phyloP scores from a whole-genome alignment of 2,888 invertebrate species.

The Tetragonula carbonaria region DNA sequence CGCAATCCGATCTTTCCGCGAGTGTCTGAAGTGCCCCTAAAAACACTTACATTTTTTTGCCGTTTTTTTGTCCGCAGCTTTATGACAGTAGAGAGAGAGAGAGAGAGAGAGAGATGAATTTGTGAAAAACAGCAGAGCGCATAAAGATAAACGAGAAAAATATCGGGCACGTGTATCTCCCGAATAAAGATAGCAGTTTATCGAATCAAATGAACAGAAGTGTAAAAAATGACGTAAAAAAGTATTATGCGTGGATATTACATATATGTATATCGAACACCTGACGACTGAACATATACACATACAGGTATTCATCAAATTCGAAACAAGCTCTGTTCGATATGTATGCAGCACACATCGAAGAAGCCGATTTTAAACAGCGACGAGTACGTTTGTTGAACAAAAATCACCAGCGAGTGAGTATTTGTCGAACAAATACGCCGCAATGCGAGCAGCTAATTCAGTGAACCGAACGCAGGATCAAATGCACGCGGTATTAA shows the following conservation, averaged over 20 bases:
- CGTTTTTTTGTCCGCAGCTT: not conserved
- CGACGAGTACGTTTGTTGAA: not conserved
- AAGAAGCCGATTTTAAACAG: not conserved
- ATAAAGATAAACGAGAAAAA: not conserved
- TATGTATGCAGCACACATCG: not conserved
- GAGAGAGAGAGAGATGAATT: not conserved
- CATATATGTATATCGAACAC: too few species aligned
- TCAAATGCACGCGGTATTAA: not conserved
- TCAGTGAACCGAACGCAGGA: not conserved
- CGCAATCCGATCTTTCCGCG: too few species aligned
- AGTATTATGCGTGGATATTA: too few species aligned
- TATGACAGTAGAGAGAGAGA: not conserved
- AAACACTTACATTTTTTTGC: not conserved
- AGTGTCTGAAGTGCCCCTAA: not conserved
- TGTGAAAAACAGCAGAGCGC: not conserved
- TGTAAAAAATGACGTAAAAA: not conserved
- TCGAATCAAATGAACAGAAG: not conserved
- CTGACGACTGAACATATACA: not conserved
- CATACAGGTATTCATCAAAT: not conserved
- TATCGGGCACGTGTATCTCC: not conserved
- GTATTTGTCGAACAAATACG: not conserved
- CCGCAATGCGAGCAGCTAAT: not conserved
- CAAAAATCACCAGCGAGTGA: not conserved
- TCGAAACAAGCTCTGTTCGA: not conserved
- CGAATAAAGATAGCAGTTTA: not conserved